Evolutionary conservation across 1,140 invertebrate genomes (phyloP).

Genomic region (Tetranychus urticae): DNA sequence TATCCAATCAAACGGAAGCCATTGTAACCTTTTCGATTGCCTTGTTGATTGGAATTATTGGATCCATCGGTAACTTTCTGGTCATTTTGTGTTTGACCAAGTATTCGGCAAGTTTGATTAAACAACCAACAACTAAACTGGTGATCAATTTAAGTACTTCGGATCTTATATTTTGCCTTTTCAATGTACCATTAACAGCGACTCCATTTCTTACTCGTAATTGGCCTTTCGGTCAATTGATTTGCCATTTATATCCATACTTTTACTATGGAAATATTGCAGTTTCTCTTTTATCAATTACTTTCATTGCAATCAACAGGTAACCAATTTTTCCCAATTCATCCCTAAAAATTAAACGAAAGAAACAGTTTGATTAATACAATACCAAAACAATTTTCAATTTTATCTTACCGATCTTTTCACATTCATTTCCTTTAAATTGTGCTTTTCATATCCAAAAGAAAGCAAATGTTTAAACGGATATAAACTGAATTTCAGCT

Average conservation of each 20-base stretch:
- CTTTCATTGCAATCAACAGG: neutral
- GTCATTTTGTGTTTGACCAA: neutral
- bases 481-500: too few species aligned
- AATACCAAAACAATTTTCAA: too few species aligned
- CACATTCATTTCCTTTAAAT: too few species aligned
- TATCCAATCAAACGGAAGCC: neutral
- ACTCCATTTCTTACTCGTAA: neutral
- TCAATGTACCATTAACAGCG: neutral
- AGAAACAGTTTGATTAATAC: too few species aligned
- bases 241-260: neutral
- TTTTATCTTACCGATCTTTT: too few species aligned
- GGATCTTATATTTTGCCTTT: neutral
- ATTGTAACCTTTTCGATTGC: neutral
- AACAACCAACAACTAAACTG: neutral
- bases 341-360: too few species aligned
- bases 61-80: neutral
- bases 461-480: too few species aligned
- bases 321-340: neutral
- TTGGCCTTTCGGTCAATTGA: neutral
- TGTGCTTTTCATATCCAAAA: too few species aligned
- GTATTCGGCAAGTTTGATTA: neutral
- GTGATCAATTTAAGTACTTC: neutral
- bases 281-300: neutral
- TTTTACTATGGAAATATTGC: neutral
- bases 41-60: neutral